Evolutionary conservation across 2,888 invertebrate genomes (phyloP), one percentile per base, ranked within the genome.

Genomic region (Branchellion lobata): DNA sequence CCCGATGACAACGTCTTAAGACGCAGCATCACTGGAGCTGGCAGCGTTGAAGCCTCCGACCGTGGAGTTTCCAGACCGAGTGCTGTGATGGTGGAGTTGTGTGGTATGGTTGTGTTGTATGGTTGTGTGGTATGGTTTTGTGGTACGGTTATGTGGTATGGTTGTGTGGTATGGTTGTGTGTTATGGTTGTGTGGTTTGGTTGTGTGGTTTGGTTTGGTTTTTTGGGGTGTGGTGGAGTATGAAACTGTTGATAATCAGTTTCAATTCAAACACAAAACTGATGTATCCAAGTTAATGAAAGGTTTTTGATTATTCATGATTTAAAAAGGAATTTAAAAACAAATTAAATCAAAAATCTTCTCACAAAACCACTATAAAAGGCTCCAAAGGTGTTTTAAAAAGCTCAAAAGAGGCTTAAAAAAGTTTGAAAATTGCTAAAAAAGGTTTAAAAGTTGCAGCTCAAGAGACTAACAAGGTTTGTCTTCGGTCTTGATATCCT

Each of bases 401-500:
- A 27, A 24, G 3, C 21, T 57, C 21, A 18, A 8, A 47, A 47
- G 11, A 8, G 5, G 5, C 21, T 57, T 71, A 18, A 34, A 31
- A 71, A 11, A 31, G n/a, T n/a, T n/a, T n/a, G n/a, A n/a, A n/a
- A n/a, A n/a, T n/a, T n/a, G n/a, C n/a, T n/a, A n/a, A n/a, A n/a
- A n/a, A n/a, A n/a, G n/a, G n/a, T n/a, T n/a, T n/a, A n/a, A n/a
- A n/a, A n/a, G n/a, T n/a, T n/a, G n/a, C n/a, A 40, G 36, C 21
- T 27, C 29, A 11, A 29, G 21, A 24, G 27, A n/a, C 78, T 24
- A 75, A 81, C 82, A 68, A 53, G 78, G 27, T 0, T 61, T 53
- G 33, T 81, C 82, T 47, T 81, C 72, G 1, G 83, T 83, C 80
- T 81, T 80, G 29, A 83, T 78, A 5, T 82, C 69, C 47, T 83